Base-by-base conservation (phyloP, 2,113 vertebrate species). In the Pedetes capensis region DNA sequence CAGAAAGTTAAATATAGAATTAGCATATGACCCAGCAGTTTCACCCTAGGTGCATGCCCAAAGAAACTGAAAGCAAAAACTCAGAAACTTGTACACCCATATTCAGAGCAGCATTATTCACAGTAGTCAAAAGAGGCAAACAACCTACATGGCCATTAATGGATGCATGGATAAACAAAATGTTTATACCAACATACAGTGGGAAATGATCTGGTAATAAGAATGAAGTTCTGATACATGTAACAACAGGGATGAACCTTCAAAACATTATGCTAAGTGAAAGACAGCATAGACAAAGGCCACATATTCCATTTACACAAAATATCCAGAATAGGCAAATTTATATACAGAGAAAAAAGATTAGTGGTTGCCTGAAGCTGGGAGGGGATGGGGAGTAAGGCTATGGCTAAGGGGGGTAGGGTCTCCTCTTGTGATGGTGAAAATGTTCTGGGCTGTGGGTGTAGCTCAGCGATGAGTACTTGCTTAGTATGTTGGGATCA, bases 111-210 rank as follows among this genome's bases (percentile, higher is more conserved):
- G 69, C 49, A 72, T 22, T 12, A 55, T 25, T 78, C 81, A 59
- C 18, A 59, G 22, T 0, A 53, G 81, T n/a, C 25, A n/a, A 34
- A 76, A 75, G 44, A 34, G 16, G 39, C 13, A 80, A 57, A 61
- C n/a, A 39, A 55, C 22, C 6, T 25, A 29, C 53, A 8, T 66
- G 49, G 34, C 61, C 42, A 37, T 14, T 18, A n/a, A 39, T 1
- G 39, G 68, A 57, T n/a, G 27, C n/a, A 23, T 5, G 2, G 39
- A 81, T 16, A 47, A 39, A 57, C 25, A 80, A 79, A 78, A 91
- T 14, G 32, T 5, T 64, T 9, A 23, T 1, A 55, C n/a, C n/a
- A 1, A 27, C 27, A 39, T 1, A 6, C 11, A 49, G 3, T 0
- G 3, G 32, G 61, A 57, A 72, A 18, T 32, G 39, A 59, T 25